Conservation (phyloP, 2,888 invertebrate species). For the Gymnoscelis rufifasciata region DNA sequence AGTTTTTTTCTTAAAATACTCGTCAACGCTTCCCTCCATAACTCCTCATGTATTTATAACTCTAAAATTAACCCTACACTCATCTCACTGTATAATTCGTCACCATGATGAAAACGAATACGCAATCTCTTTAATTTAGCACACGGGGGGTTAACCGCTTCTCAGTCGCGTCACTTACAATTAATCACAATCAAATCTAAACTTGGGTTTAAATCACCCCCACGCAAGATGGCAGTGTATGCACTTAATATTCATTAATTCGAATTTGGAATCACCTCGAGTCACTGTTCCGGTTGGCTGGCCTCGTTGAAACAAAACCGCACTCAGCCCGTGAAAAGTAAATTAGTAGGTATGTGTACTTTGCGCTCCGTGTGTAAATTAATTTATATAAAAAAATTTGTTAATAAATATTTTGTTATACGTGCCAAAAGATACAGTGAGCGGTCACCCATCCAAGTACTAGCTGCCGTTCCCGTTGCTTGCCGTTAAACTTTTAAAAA, state of each 20-base stretch:
- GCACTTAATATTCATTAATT: constrained; percentile 73
- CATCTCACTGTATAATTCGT: constrained; percentile 1
- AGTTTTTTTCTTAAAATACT: no score
- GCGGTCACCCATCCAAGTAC: no score
- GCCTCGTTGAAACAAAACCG: constrained; percentile 20
- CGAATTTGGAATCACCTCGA: constrained; percentile 49
- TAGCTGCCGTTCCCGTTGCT: no score
- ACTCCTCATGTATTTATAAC: no score
- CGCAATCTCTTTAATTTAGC: constrained; percentile 7
- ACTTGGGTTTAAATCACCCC: constrained; percentile 20
- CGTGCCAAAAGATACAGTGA: no score
- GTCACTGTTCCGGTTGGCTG: constrained; percentile 53
- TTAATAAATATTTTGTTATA: no score
- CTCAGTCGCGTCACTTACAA: constrained; percentile 18
- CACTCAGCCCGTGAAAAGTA: constrained; percentile 1
- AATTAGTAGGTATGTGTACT: not conserved
- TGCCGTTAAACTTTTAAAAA: no score
- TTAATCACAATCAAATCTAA: constrained; percentile 20
- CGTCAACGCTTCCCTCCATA: no score
- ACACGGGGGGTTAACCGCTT: constrained; percentile 13
- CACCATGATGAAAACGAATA: constrained; percentile 5
- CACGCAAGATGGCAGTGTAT: constrained; percentile 22
- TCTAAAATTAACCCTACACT: not conserved
- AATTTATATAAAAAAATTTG: no score
- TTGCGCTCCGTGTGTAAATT: no score